Evolutionary conservation across 1,140 invertebrate genomes (phyloP).

Genomic region (Cherax quadricarinatus): DNA sequence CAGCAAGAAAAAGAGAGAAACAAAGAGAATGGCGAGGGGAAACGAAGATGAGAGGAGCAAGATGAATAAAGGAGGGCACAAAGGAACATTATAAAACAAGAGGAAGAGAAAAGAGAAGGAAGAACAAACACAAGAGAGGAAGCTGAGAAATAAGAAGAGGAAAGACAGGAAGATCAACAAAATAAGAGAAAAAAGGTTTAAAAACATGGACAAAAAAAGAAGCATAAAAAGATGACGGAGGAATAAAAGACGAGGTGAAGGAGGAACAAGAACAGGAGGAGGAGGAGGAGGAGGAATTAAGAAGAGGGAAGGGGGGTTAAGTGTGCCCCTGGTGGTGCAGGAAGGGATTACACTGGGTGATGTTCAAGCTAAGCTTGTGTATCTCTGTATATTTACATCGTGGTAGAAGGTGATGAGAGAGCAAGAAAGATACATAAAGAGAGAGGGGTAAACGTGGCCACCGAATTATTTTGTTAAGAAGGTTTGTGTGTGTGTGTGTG

Average conservation of each 20-base stretch:
- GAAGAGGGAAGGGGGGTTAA: background rate
- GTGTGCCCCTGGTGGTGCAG: background rate
- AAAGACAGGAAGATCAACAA: too few relatives aligned
- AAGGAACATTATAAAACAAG: background rate
- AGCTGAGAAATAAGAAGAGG: background rate
- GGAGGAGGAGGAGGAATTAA: too few relatives aligned
- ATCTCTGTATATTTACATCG: slow-evolving; percentile 43
- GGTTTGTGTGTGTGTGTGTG: background rate
- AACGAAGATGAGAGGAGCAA: too few relatives aligned
- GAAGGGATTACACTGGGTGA: slow-evolving; percentile 21
- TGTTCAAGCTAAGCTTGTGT: slow-evolving; percentile 22
- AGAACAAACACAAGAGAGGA: background rate
- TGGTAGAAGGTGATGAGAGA: slow-evolving; percentile 12
- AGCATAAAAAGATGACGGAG: too few relatives aligned
- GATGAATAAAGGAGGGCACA: background rate
- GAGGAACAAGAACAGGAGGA: too few relatives aligned
- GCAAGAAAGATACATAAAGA: background rate
- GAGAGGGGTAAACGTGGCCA: background rate
- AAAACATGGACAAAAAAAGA: too few relatives aligned
- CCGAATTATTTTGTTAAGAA: background rate
- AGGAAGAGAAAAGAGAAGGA: background rate
- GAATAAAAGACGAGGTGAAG: too few relatives aligned
- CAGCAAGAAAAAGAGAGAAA: background rate
- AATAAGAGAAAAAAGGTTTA: too few relatives aligned
- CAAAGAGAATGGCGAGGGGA: too few relatives aligned